Evolutionary conservation across 30 jellyfish, hydroid and myxozoan species (phyloP), one percentile per base, ranked within the genome.

Genomic region (Hydractinia echinata): DNA sequence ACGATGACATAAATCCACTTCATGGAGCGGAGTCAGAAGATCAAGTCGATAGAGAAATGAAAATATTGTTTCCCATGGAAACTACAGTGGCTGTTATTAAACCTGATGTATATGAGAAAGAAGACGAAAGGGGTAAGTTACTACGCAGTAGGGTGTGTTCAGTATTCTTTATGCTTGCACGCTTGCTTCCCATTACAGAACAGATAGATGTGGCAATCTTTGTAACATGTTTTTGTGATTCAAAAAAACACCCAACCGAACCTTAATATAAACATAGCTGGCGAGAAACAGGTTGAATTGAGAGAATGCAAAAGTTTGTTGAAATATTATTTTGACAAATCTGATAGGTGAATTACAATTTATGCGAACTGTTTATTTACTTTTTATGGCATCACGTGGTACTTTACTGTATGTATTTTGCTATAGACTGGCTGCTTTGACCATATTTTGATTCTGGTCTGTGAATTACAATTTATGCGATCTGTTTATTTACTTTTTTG

Each of bases 11-110:
- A 67, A 91, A 91, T 77, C 98, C 96, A 2, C 20, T 91, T 16
- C 98, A 91, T 67, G 98, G 98, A 5, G 95, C 98, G 10, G 98
- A 82, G 8, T 76, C 94, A 15, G 84, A 60, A 8, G 91, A 79
- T 60, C 87, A 88, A 1, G 98, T 90, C 10, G 83, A 83, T 16
- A 79, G 81, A 39, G 98, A 91, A 68, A 51, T 91, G 69, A 84
- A 84, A 53, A 71, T 71, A 4, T 76, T 91, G 70, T 91, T 91
- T 81, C 98, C 98, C 7, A 77, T 86, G 50, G 92, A 91, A 68
- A 81, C 95, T 5, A 91, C 96, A 20, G 92, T 91, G 21, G 98
- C 96, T 11, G 98, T 91, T 77, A 86, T 91, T 82, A 91, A 91
- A 81, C 98, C 98, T 13, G 96, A 91, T 5, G 92, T 84, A 4